Base-by-base conservation (phyloP, 1,140 invertebrate species). In the Caenorhabditis remanei region DNA sequence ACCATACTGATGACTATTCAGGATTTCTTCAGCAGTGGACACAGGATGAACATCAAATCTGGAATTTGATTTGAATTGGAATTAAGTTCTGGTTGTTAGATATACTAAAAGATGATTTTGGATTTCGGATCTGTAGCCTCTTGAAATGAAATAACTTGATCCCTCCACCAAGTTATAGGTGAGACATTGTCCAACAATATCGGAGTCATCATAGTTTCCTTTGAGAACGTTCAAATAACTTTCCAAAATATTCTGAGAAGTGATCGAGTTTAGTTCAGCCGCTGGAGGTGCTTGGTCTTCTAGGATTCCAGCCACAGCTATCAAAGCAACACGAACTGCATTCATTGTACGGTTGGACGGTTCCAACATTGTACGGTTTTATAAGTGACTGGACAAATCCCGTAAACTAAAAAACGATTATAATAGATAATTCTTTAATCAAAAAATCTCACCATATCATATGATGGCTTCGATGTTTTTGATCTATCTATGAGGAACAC, bases 51-150 rank as follows among this genome's bases (percentile, higher is more conserved):
- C 71, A 48, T 79, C 16, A 50, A 83, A 83, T 21, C 63, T 85
- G 40, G 21, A 85, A 85, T 16, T n/a, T 32, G 32, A 32, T 32
- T 32, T 32, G 32, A 32, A 32, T 32, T 32, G 32, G 32, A 32
- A 32, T 32, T 32, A 32, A 32, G 53, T 40, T 2, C 24, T 87
- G 65, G 86, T n/a, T 7, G 86, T 87, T 1, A 87, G 16, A 56
- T 87, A 87, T 50, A 87, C 53, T 86, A 87, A 9, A 55, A 87
- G 55, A 40, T 86, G 56, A 61, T 87, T 88, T 4, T 19, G 16
- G 13, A 87, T 43, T 9, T 87, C 9, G 32, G 82, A 46, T 24
- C 85, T 6, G 85, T 58, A 87, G 8, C 86, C 85, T 1, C 5
- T 3, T n/a, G 32, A 14, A 48, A 11, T 16, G 84, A 58, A 84